Conservation (phyloP, 2,888 invertebrate species). For the Schizotus pectinicornis region DNA sequence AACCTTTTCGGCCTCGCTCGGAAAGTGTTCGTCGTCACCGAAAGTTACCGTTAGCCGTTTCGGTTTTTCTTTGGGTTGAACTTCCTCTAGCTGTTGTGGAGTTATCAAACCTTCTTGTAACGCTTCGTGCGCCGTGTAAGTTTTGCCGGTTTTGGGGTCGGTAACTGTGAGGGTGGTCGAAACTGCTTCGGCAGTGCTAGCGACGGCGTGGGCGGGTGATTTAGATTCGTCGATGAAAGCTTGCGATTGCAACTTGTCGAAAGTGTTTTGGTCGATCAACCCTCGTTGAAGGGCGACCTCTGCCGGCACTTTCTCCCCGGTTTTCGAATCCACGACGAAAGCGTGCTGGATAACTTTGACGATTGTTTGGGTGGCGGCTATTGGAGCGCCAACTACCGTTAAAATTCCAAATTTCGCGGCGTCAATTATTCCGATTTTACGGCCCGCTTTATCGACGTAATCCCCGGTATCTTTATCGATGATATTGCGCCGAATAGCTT, state of each 20-base stretch:
- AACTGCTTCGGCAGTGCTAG: constrained; percentile 52
- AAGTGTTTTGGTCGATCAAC: constrained; percentile 67
- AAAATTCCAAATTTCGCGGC: constrained; percentile 81
- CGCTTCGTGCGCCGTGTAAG: constrained; percentile 55
- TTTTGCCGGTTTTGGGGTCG: constrained; percentile 61
- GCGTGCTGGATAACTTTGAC: constrained; percentile 66
- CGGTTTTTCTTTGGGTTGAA: constrained; percentile 20
- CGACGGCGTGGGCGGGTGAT: constrained; percentile 24
- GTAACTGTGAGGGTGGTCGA: constrained; percentile 56
- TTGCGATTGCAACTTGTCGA: constrained; percentile 62
- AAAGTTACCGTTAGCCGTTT: constrained; percentile 49
- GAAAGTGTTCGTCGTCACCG: constrained; percentile 51
- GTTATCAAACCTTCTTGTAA: constrained; percentile 54
- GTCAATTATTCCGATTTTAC: constrained; percentile 71
- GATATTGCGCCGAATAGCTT: constrained; percentile 79
- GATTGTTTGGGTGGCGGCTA: constrained; percentile 73
- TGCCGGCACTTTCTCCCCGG: constrained; percentile 79
- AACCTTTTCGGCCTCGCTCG: constrained; percentile 65
- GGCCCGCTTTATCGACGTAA: constrained; percentile 70
- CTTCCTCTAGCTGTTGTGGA: constrained; percentile 44
- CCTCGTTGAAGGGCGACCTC: constrained; percentile 83
- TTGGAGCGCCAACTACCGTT: constrained; percentile 75
- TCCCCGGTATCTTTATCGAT: constrained; percentile 75
- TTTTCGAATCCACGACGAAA: constrained; percentile 78
- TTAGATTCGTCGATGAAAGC: constrained; percentile 51